phyloP scores from a whole-genome alignment of 2,113 vertebrate genomes.

The Epinephelus cyanopodus region DNA sequence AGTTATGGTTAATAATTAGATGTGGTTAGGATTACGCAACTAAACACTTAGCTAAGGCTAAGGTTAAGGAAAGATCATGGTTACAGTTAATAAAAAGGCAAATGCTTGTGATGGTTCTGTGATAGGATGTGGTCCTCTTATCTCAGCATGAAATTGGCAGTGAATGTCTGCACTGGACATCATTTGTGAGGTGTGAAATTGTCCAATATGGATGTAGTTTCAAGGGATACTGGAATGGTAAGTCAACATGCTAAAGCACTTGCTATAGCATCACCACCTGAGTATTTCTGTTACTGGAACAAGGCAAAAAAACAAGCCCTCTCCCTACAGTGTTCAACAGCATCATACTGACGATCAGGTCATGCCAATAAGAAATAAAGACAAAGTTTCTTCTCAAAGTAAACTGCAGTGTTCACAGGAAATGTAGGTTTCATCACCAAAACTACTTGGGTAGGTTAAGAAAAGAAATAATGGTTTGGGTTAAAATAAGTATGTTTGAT shows the following conservation, averaged over 20 bases:
- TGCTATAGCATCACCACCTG: background rate
- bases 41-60: background rate
- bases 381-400: too few species aligned
- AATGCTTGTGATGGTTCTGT: background rate
- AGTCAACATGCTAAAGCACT: background rate
- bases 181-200: background rate
- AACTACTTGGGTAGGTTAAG: too few species aligned
- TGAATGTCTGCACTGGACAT: background rate
- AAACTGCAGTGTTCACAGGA: too few species aligned
- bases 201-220: background rate
- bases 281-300: background rate
- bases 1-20: background rate
- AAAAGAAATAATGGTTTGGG: too few species aligned
- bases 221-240: background rate
- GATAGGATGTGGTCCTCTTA: background rate
- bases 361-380: background rate
- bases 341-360: background rate
- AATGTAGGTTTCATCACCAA: too few species aligned
- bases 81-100: background rate
- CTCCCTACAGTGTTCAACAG: background rate
- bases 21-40: background rate
- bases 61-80: background rate
- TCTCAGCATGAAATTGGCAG: background rate
- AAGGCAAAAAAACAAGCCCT: slow-evolving; percentile 9
- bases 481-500: too few species aligned